Conservation (phyloP, 1,140 invertebrate genomes). For the Mactra quadrangularis region DNA sequence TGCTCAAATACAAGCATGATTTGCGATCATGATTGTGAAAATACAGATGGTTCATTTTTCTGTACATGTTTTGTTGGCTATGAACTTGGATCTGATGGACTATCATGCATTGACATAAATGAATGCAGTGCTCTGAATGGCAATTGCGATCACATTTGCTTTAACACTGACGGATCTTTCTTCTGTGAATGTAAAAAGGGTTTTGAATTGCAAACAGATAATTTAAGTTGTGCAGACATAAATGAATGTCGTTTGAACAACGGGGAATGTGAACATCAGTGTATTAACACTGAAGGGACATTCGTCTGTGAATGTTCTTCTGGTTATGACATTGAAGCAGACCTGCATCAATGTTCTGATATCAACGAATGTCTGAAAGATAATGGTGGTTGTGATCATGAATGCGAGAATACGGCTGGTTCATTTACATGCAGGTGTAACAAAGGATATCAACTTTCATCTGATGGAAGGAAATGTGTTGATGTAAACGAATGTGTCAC, state of each 20-base stretch:
- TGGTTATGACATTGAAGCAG: slow-evolving; percentile 41
- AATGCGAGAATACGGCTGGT: too few species aligned
- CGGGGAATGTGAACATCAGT: slow-evolving; percentile 57
- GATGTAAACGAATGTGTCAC: too few species aligned
- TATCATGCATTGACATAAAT: neutral
- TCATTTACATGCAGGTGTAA: too few species aligned
- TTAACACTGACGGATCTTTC: neutral
- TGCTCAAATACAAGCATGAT: neutral
- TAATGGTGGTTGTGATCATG: slow-evolving; percentile 57
- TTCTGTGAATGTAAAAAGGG: neutral
- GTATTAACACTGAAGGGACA: slow-evolving; percentile 55
- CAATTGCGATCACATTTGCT: neutral
- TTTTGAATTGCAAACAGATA: neutral
- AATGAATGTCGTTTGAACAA: slow-evolving; percentile 55
- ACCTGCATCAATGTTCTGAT: slow-evolving; percentile 36
- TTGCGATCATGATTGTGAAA: neutral
- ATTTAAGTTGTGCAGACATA: slow-evolving; percentile 31
- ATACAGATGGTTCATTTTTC: neutral
- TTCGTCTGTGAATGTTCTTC: slow-evolving; percentile 33
- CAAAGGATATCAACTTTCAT: too few species aligned
- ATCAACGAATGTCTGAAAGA: slow-evolving; percentile 3
- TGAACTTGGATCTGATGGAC: slow-evolving; percentile 2
- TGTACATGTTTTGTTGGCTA: neutral
- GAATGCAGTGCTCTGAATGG: neutral
- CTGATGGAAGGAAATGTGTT: too few species aligned